Evolutionary conservation across 2,888 invertebrate species (phyloP), one percentile per base, ranked within the genome.

Genomic region (Mimumesa dahlbomi): DNA sequence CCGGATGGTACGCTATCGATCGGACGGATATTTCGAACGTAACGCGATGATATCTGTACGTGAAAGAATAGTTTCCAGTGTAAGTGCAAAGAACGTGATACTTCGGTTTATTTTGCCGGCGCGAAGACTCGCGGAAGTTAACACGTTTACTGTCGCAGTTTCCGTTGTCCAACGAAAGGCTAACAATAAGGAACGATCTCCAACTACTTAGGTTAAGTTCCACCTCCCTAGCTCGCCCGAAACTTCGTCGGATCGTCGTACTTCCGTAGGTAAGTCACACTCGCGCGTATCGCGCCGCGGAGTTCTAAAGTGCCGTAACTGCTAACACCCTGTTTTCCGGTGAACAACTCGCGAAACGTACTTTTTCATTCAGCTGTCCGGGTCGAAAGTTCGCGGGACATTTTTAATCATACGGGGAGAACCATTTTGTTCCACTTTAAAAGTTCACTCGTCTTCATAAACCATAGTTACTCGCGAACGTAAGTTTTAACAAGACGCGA

Each of bases 161-260:
- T 62, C 68, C 73, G 78, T 64, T 77, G 79, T 75, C 81, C 79
- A 65, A 73, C 69, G 78, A 80, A 78, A 78, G 74, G 78, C 76
- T 73, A 81, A 81, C 80, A 81, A 78, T 81, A 80, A 81, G 75
- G 80, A 81, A 80, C 78, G 78, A 78, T 81, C 81, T 67, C 62
- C 62, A 81, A 80, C 76, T 80, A 80, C 75, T 80, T 81, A 73
- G 53, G 75, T 77, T 80, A 80, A 80, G 69, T 77, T 74, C 68
- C 64, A 56, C 48, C 67, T 43, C 59, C 67, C 72, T 74, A 67
- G 71, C 79, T 70, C 73, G 36, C 62, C 69, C 66, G 77, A 81
- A 83, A 83, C 81, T 83, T 83, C 57, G 68, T 49, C 62, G 66
- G 72, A 65, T 75, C 65, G 70, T 67, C 81, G 69, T 63, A 73